phyloP scores from a whole-genome alignment of 1,140 invertebrate genomes.

The Pogonomyrmex barbatus region DNA sequence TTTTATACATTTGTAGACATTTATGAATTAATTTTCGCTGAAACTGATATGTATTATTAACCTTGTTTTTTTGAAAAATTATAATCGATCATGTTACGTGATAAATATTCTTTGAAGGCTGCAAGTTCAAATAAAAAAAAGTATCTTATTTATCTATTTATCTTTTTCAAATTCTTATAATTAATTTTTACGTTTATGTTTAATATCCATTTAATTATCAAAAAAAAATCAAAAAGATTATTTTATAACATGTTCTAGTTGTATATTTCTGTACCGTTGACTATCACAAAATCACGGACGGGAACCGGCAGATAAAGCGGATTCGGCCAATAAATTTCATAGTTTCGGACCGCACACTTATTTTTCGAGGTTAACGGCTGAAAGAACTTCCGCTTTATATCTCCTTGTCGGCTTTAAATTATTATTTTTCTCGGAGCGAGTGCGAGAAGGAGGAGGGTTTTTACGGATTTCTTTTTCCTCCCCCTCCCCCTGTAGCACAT shows the following conservation, averaged over 20 bases:
- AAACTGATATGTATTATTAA: background rate
- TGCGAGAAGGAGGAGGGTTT: background rate
- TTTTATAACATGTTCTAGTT: background rate
- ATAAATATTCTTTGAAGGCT: background rate
- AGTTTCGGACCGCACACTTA: constrained; percentile 7
- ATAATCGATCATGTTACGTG: background rate
- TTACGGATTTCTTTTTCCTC: constrained; percentile 18
- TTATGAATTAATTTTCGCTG: constrained; percentile 4
- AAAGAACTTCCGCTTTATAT: constrained; percentile 52
- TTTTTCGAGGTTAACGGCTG: constrained; percentile 20
- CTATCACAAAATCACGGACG: background rate
- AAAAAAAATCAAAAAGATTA: background rate
- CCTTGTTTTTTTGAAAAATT: background rate
- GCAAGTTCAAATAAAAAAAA: background rate
- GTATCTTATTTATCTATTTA: background rate
- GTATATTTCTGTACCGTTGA: background rate
- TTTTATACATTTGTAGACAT: constrained; percentile 12
- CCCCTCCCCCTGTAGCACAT: background rate
- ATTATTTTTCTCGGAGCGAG: constrained; percentile 32
- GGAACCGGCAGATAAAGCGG: background rate
- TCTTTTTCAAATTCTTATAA: background rate
- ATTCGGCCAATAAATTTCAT: constrained; percentile 29
- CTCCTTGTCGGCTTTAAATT: constrained; percentile 47
- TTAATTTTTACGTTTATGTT: background rate
- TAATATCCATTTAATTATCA: background rate